phyloP scores from a whole-genome alignment of 2,888 invertebrate species.

The Endomychus coccineus region DNA sequence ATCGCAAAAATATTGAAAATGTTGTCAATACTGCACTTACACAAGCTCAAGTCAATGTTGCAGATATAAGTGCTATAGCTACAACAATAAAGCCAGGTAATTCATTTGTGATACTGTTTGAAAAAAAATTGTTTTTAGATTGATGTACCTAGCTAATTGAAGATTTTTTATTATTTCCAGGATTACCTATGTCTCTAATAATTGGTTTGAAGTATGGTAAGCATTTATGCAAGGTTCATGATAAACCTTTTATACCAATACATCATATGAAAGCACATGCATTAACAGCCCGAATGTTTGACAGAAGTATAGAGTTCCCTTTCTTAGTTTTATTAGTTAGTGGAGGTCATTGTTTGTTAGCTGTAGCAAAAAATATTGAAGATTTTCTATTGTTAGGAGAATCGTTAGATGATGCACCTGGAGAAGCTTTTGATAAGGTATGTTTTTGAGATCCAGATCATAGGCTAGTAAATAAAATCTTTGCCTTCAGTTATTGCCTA shows the following conservation, averaged over 20 bases:
- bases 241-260: slow-evolving; percentile 85
- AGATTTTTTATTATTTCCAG: slow-evolving; percentile 37
- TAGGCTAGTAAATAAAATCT: not conserved
- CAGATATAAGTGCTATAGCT: slow-evolving; percentile 79
- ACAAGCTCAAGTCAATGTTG: slow-evolving; percentile 50
- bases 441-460: slow-evolving; percentile 4
- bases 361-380: slow-evolving; percentile 64
- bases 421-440: slow-evolving; percentile 90
- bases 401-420: slow-evolving; percentile 79
- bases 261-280: slow-evolving; percentile 99
- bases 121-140: too few relatives aligned
- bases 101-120: not conserved
- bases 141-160: too few relatives aligned
- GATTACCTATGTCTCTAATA: slow-evolving; percentile 67
- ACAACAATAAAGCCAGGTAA: slow-evolving; percentile 80
- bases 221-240: slow-evolving; percentile 56
- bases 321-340: slow-evolving; percentile 85
- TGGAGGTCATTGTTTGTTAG: slow-evolving; percentile 85
- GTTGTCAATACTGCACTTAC: slow-evolving; percentile 63
- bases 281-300: slow-evolving; percentile 71
- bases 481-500: not conserved
- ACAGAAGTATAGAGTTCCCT: slow-evolving; percentile 68
- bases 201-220: slow-evolving; percentile 81
- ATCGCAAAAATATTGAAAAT: slow-evolving; percentile 66
- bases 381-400: slow-evolving; percentile 76